Base-by-base conservation (phyloP, 1,140 invertebrate species). In the Chelonus insularis region DNA sequence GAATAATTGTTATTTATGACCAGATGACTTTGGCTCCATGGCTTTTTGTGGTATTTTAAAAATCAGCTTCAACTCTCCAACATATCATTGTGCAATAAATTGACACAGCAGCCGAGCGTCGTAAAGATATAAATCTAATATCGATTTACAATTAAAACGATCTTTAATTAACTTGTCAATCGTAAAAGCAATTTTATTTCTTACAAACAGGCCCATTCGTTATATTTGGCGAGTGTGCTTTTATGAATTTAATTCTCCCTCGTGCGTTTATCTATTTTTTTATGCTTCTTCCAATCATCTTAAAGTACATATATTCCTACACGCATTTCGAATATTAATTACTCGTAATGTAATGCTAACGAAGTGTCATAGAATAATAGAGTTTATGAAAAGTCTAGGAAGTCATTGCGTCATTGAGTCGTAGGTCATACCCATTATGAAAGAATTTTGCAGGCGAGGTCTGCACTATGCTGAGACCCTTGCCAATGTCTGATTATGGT, bases 381-480 rank as follows among this genome's bases (percentile, higher is more conserved):
- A 18, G 4, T 20, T 6, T 21, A 55, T 39, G n/a, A 39, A 23
- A n/a, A 20, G 36, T 73, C 70, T 71, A 77, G 71, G 75, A 78
- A 76, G 74, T 75, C 68, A 70, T 79, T 78, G 74, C 75, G 72
- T 78, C 71, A 77, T 72, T 66, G 66, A 76, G 73, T 74, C 73
- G 66, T 70, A 74, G 76, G 74, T 77, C 76, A 75, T 75, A 70
- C 67, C 69, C 68, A 78, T 79, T 78, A 79, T 75, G 75, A 72
- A 59, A 73, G 77, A 78, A 79, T 79, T 77, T 74, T 60, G 57
- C 69, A 43, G 69, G 37, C 57, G 65, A 67, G 67, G 63, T 66
- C 65, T 64, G 69, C 68, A 64, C 39, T 60, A 70, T 66, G 66
- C 58, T 54, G 65, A 50, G 64, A 62, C 69, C 68, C 20, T 60